A percentile compares a stretch with the other conserved stretches of the same genome.
These are phyloP conservation scores for Marisa cornuarietis DNA, from an alignment of 1,140 invertebrate species.

Conservation along the genomic window DNA sequence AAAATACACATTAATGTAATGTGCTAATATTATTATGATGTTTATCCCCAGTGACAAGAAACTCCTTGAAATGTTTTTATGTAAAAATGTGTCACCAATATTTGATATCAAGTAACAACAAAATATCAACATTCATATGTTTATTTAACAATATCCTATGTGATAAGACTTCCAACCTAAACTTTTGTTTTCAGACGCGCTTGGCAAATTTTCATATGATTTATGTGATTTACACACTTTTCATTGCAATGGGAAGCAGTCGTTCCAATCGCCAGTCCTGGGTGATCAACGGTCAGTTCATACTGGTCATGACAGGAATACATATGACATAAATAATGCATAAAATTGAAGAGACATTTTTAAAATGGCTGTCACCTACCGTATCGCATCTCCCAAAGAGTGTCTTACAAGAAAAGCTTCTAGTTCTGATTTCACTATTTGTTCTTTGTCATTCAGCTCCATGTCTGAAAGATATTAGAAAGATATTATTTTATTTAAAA, in stretches of 20 bases:
- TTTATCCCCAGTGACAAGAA: too few relatives aligned
- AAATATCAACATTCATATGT: background rate
- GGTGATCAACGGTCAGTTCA: too few relatives aligned
- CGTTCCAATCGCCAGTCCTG: background rate
- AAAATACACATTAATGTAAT: background rate
- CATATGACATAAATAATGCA: background rate
- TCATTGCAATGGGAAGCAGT: background rate
- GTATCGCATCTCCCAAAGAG: slow-evolving; percentile 11
- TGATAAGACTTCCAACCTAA: background rate
- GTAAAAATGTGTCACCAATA: too few relatives aligned
- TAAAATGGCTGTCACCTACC: background rate
- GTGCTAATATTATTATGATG: background rate
- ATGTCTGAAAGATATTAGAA: background rate
- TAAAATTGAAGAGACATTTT: background rate
- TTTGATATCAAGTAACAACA: background rate
- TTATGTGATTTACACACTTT: background rate
- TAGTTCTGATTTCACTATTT: slow-evolving; percentile 8
- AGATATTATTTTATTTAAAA: too few relatives aligned
- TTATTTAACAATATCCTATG: background rate
- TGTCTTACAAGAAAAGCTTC: slow-evolving; percentile 1
- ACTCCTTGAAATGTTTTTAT: background rate
- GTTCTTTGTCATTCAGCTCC: slow-evolving; percentile 15
- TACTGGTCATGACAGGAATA: too few relatives aligned
- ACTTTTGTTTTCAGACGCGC: background rate
- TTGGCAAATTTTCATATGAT: too few relatives aligned